Percentiles rank a stretch among this genome's conserved stretches.
These are phyloP conservation scores for Dolomedes plantarius DNA, from an alignment of 2,888 invertebrate species.

Conservation along the genomic window DNA sequence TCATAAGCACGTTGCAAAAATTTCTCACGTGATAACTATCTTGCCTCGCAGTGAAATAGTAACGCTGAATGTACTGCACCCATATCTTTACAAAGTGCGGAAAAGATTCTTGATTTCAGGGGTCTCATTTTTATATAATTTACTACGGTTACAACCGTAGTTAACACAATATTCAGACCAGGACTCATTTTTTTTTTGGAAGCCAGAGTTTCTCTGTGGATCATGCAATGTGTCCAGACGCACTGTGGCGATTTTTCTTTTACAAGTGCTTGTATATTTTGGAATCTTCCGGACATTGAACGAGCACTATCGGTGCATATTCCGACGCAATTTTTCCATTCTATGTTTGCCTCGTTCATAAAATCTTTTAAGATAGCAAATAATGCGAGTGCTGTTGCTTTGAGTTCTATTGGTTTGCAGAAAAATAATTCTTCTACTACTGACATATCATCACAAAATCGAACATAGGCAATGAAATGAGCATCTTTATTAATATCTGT, in stretches of 20 bases:
- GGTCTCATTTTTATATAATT: neutral
- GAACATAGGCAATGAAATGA: no score
- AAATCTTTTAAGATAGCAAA: slow-evolving; percentile 38
- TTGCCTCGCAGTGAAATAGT: slow-evolving; percentile 16
- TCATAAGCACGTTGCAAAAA: slow-evolving; percentile 3
- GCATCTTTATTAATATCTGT: no score
- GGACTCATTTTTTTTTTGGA: neutral
- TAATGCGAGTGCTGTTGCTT: no score
- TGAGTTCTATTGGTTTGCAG: no score
- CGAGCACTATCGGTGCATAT: slow-evolving; percentile 53
- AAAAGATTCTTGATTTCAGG: slow-evolving; percentile 9
- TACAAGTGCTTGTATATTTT: no score
- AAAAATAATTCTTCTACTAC: no score
- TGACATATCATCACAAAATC: no score
- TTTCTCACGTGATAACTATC: slow-evolving; percentile 7
- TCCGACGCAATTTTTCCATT: slow-evolving; percentile 57
- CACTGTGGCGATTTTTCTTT: no score
- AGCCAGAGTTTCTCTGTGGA: no score
- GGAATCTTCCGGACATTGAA: slow-evolving; percentile 44
- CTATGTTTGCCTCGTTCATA: slow-evolving; percentile 53
- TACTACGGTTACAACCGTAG: slow-evolving; percentile 1
- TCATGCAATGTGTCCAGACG: no score
- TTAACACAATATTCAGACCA: neutral
- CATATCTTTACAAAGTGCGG: slow-evolving; percentile 15
- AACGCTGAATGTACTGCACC: slow-evolving; percentile 15